Evolutionary conservation across 2,888 invertebrate genomes (phyloP).

Genomic region (Carabus problematicus): DNA sequence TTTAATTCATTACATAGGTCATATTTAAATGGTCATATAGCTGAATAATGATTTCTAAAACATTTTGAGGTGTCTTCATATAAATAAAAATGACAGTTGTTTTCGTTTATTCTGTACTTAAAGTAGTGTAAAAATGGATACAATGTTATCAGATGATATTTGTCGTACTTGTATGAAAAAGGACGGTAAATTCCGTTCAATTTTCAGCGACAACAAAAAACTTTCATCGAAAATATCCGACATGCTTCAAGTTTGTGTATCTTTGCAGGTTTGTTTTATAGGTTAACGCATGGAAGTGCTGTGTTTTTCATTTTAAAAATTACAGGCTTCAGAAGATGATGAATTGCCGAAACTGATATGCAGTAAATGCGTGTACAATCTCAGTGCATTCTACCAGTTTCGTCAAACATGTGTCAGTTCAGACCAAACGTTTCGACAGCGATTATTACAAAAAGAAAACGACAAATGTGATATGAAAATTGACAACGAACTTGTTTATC

Average conservation of each 20-base stretch:
- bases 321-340: constrained; percentile 48
- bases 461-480: constrained; percentile 1
- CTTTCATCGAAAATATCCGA: constrained; percentile 46
- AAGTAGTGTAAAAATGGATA: constrained; percentile 1
- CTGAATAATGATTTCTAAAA: not conserved
- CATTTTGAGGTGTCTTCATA: constrained; percentile 6
- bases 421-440: constrained; percentile 46
- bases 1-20: too few relatives aligned
- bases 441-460: constrained; percentile 25
- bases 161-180: constrained; percentile 49
- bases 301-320: constrained; percentile 17
- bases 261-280: constrained; percentile 46
- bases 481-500: not conserved
- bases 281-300: constrained; percentile 40
- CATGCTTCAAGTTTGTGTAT: constrained; percentile 47
- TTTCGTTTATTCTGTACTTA: not conserved
- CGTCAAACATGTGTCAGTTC: constrained; percentile 46
- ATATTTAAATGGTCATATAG: too few relatives aligned
- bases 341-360: constrained; percentile 49
- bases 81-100: constrained; percentile 11
- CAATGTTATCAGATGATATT: constrained; percentile 35
- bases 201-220: constrained; percentile 47
- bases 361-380: constrained; percentile 47
- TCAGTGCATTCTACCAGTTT: constrained; percentile 49
- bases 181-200: constrained; percentile 45